phyloP scores from a whole-genome alignment of 2,888 invertebrate genomes.

The Dorcus parallelipipedus region DNA sequence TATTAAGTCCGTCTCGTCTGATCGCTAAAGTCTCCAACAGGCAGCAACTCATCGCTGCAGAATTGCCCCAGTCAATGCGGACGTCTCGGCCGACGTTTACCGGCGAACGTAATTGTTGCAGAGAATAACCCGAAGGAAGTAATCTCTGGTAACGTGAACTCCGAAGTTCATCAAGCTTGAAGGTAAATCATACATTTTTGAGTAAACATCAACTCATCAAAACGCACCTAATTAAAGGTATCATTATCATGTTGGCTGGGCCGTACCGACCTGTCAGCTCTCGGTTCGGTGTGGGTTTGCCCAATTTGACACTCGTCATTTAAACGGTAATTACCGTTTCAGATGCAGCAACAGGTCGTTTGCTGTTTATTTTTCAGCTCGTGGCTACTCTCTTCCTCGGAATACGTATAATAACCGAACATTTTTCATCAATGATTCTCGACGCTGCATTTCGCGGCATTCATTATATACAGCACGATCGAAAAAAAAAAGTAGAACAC shows the following conservation, averaged over 20 bases:
- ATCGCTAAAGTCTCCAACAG: too few relatives aligned
- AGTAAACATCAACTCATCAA: constrained; percentile 47
- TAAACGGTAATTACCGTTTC: constrained; percentile 40
- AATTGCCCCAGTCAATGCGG: too few relatives aligned
- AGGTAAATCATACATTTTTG: constrained; percentile 33
- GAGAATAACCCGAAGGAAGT: constrained; percentile 26
- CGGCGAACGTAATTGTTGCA: constrained; percentile 20
- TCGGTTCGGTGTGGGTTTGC: constrained; percentile 33
- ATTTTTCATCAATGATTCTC: too few relatives aligned
- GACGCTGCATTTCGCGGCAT: too few relatives aligned
- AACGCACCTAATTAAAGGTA: constrained; percentile 46
- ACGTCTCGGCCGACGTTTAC: too few relatives aligned
- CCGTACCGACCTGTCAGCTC: constrained; percentile 37
- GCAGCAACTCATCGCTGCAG: too few relatives aligned
- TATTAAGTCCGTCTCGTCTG: too few relatives aligned
- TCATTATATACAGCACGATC: too few relatives aligned
- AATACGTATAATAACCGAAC: background rate
- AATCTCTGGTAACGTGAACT: constrained; percentile 18
- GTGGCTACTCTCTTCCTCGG: constrained; percentile 15
- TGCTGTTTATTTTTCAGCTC: constrained; percentile 34
- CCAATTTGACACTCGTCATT: constrained; percentile 41
- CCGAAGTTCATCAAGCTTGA: constrained; percentile 30
- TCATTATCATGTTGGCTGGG: constrained; percentile 47
- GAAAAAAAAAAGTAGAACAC: too few relatives aligned
- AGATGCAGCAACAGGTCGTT: constrained; percentile 38